These are phyloP conservation scores for Patagioenas fasciata DNA, from an alignment of 2,113 vertebrate genomes.

Conservation along the genomic window DNA sequence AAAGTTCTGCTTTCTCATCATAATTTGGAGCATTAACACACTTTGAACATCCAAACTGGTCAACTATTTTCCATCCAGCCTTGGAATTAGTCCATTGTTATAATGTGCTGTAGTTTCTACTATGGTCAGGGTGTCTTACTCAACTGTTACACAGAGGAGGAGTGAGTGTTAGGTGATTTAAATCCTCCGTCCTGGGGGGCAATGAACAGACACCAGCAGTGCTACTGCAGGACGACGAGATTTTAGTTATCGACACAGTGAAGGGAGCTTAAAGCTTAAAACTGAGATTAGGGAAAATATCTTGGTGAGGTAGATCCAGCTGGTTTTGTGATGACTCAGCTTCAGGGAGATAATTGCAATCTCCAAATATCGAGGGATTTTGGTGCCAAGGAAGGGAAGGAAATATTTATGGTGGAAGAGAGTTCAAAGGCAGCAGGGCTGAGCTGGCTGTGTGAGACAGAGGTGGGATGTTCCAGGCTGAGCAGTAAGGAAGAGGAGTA, in stretches of 20 bases:
- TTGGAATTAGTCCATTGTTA: neutral
- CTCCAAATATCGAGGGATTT: neutral
- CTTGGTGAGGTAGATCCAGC: neutral
- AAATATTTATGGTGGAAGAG: neutral
- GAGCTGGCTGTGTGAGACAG: neutral
- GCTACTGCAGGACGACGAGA: fast-evolving
- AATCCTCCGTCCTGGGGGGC: neutral
- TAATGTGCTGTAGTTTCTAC: neutral
- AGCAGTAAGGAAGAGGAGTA: neutral
- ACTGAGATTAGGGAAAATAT: neutral
- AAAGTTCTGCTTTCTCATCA: neutral
- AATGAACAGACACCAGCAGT: neutral
- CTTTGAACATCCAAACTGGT: neutral
- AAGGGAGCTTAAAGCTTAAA: neutral
- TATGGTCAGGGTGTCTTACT: neutral
- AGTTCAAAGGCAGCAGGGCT: neutral
- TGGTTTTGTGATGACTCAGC: neutral
- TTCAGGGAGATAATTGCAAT: neutral
- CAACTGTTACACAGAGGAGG: fast-evolving
- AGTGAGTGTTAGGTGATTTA: neutral
- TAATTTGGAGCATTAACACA: neutral
- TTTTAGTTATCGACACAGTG: neutral
- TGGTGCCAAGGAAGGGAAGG: neutral
- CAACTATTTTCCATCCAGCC: neutral
- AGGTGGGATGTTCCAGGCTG: neutral